Evolutionary conservation across 2,797 vertebrate genomes (phyloP).

Genomic region (Dermochelys coriacea): DNA sequence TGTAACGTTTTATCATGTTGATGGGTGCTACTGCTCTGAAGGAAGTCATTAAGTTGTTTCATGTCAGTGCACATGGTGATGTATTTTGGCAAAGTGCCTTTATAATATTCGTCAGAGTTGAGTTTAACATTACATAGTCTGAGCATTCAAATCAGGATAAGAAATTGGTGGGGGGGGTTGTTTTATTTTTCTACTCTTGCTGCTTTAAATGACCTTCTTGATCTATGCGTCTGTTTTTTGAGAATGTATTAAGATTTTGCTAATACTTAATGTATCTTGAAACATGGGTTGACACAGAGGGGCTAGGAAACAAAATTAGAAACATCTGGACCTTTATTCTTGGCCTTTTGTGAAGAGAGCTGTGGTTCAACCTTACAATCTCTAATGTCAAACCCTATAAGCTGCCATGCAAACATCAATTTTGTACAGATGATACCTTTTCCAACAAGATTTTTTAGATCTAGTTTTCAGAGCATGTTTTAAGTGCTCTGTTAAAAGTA

Average conservation of each 20-base stretch:
- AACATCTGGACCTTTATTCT: neutral
- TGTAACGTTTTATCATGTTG: neutral
- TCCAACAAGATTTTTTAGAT: neutral
- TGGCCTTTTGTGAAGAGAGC: neutral
- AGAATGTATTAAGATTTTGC: neutral
- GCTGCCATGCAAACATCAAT: neutral
- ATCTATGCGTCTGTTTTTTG: neutral
- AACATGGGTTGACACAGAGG: neutral
- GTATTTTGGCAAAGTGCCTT: neutral
- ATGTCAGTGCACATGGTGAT: no score
- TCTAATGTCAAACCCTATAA: neutral
- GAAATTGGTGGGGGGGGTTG: neutral
- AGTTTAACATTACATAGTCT: neutral
- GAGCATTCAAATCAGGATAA: neutral
- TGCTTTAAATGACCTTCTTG: neutral
- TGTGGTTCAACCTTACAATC: neutral
- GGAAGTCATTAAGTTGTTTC: neutral
- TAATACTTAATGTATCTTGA: neutral
- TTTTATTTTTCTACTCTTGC: neutral
- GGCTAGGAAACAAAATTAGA: neutral
- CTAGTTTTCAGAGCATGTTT: neutral
- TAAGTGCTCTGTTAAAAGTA: neutral
- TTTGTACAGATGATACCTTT: neutral
- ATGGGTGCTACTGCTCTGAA: neutral
- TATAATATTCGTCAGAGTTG: neutral